Base-by-base conservation (phyloP, 2,888 invertebrate species). In the Junonia oenone region DNA sequence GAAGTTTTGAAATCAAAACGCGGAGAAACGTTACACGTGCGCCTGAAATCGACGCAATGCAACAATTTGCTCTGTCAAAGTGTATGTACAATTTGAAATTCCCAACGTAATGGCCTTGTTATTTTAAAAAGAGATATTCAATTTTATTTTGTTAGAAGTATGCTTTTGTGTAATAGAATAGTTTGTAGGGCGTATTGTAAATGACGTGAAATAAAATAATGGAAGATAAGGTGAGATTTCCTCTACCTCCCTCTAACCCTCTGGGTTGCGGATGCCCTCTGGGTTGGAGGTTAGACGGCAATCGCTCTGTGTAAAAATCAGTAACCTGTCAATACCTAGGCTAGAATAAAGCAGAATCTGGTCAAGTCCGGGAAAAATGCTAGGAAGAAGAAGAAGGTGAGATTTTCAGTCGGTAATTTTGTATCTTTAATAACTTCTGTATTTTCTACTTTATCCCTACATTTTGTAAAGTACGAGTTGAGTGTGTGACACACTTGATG, bases 11-110 rank as follows among this genome's bases (percentile, higher is more conserved):
- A 19, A 40, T 40, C 11, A 11, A 19, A 19, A 40, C 17, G 17
- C 19, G 38, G 22, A 14, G n/a, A 43, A 27, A 51, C 15, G 26
- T 33, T 27, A 51, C 27, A 51, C 45, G 45, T 45, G 45, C 6
- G 22, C 11, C 31, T 9, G 27, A 35, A 45, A 0, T 26, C 13
- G 26, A 31, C 31, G 15, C 31, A 40, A 43, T 40, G 51, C 14
- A 31, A 37, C 22, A 45, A 45, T 33, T 38, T 35, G 5, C 13
- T 13, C 17, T 38, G 11, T 38, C 11, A 19, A 38, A 17, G 17
- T 38, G 14, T 19, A 14, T 6, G 14, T 38, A 38, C 11, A 38
- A 17, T 17, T 19, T 9, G 5, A 38, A 17, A 38, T 37, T 15
- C 8, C 9, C 37, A 8, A 17, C 15, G 1, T 38, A 9, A 38